These are phyloP conservation scores for Hemaris fuciformis DNA, from an alignment of 2,888 invertebrate species.

Conservation along the genomic window DNA sequence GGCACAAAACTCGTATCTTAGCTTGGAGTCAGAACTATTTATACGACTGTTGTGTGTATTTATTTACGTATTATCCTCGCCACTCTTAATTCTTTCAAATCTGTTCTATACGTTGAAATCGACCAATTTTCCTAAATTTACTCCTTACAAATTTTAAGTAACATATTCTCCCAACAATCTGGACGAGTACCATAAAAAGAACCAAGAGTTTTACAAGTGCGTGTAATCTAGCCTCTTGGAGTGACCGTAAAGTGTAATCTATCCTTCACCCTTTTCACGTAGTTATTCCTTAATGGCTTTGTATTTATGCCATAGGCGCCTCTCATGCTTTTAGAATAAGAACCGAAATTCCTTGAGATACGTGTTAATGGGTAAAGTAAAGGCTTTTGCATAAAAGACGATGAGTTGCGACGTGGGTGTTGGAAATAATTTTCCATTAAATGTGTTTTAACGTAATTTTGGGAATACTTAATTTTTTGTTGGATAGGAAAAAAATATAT, in stretches of 20 bases:
- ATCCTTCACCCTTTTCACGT: constrained; percentile 17
- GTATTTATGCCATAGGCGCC: constrained; percentile 8
- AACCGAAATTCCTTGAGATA: background rate
- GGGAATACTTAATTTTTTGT: background rate
- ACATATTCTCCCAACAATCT: constrained; percentile 12
- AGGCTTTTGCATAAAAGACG: constrained; percentile 5
- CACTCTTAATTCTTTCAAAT: background rate
- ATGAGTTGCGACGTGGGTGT: background rate
- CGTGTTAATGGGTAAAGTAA: constrained; percentile 3
- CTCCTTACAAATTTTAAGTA: background rate
- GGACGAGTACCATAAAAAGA: constrained; percentile 18
- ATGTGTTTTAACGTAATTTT: background rate
- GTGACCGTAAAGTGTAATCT: constrained; percentile 39
- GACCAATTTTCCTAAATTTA: too few species aligned
- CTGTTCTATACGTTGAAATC: background rate
- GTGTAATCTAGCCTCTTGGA: constrained; percentile 27
- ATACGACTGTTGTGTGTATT: too few species aligned
- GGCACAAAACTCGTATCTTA: too few species aligned
- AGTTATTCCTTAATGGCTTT: constrained; percentile 19
- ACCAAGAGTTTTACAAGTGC: constrained; percentile 19
- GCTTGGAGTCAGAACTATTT: too few species aligned
- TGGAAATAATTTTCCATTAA: constrained; percentile 1
- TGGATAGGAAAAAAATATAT: too few species aligned
- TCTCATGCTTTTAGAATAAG: background rate
- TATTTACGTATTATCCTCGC: too few species aligned